A percentile compares a stretch with the other conserved stretches of the same genome.
These are phyloP conservation scores for Alsophila aescularia DNA, from an alignment of 2,888 invertebrate species.

Conservation along the genomic window DNA sequence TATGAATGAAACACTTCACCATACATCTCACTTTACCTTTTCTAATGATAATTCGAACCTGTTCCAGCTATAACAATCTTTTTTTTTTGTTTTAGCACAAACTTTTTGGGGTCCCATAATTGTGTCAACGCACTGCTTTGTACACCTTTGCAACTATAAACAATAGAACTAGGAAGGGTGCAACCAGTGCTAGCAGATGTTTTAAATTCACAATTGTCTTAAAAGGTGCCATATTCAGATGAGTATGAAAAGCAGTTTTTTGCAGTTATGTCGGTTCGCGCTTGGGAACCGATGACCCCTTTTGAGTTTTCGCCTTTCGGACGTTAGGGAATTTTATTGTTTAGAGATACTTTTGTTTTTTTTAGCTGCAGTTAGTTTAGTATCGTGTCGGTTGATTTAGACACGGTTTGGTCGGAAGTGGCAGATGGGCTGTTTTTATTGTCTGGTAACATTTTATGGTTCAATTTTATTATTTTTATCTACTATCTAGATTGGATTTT, in stretches of 20 bases:
- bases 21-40: slow-evolving; percentile 80
- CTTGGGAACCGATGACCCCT: slow-evolving; percentile 77
- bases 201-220: slow-evolving; percentile 66
- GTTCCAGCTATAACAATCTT: slow-evolving; percentile 73
- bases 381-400: slow-evolving; percentile 50
- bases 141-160: slow-evolving; percentile 67
- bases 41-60: slow-evolving; percentile 80
- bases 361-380: slow-evolving; percentile 61
- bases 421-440: slow-evolving; percentile 50
- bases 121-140: slow-evolving; percentile 77
- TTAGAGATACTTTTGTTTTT: slow-evolving; percentile 59
- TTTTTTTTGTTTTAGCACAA: slow-evolving; percentile 79
- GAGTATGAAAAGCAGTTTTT: slow-evolving; percentile 74
- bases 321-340: slow-evolving; percentile 58
- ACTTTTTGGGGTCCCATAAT: slow-evolving; percentile 66
- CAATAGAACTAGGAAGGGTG: slow-evolving; percentile 58
- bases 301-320: slow-evolving; percentile 46
- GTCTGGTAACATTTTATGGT: slow-evolving; percentile 25
- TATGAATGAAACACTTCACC: slow-evolving; percentile 63
- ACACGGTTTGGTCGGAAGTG: slow-evolving; percentile 36
- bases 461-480: slow-evolving; percentile 21
- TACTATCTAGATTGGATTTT: slow-evolving; percentile 12
- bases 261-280: slow-evolving; percentile 55
- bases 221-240: slow-evolving; percentile 73
- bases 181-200: slow-evolving; percentile 63